phyloP scores from a whole-genome alignment of 2,797 vertebrate species.

The Tenualosa ilisha region DNA sequence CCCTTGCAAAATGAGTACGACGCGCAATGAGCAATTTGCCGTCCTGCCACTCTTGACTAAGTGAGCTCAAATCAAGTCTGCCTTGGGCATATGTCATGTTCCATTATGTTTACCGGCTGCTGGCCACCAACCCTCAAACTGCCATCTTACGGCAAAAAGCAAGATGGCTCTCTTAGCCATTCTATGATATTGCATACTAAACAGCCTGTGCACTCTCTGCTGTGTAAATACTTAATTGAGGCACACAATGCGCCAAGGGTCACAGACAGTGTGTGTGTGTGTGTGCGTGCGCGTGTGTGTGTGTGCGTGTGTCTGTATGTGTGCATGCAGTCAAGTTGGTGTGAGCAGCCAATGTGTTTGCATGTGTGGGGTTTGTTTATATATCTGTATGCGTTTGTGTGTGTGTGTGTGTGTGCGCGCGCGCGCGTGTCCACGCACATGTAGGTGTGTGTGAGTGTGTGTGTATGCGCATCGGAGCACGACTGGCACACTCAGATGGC shows the following conservation, averaged over 20 bases:
- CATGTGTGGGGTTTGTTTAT: not conserved
- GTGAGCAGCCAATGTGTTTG: not conserved
- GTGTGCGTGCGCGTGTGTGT: not conserved
- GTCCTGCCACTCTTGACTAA: not conserved
- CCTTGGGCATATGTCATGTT: slow-evolving; percentile 1
- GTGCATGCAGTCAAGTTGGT: not conserved
- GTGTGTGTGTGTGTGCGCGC: not conserved
- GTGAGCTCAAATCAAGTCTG: not conserved
- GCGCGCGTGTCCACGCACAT: not conserved
- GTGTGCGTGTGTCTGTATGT: not conserved
- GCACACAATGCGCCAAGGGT: not conserved
- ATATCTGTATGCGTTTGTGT: not conserved
- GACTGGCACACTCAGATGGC: not conserved
- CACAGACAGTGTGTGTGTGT: not conserved
- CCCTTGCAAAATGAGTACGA: not conserved
- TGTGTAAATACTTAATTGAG: not conserved
- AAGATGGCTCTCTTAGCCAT: not conserved
- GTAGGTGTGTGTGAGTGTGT: slow-evolving; percentile 2
- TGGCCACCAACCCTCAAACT: not conserved
- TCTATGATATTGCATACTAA: not conserved
- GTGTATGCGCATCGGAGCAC: not conserved
- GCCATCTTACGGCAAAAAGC: not conserved
- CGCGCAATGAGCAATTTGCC: not conserved
- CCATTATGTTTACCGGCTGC: not conserved
- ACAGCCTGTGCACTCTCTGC: not conserved